Percentiles rank a stretch among this genome's conserved stretches.
These are phyloP conservation scores for Hyles vespertilio DNA, from an alignment of 1,140 invertebrate genomes.

Conservation along the genomic window DNA sequence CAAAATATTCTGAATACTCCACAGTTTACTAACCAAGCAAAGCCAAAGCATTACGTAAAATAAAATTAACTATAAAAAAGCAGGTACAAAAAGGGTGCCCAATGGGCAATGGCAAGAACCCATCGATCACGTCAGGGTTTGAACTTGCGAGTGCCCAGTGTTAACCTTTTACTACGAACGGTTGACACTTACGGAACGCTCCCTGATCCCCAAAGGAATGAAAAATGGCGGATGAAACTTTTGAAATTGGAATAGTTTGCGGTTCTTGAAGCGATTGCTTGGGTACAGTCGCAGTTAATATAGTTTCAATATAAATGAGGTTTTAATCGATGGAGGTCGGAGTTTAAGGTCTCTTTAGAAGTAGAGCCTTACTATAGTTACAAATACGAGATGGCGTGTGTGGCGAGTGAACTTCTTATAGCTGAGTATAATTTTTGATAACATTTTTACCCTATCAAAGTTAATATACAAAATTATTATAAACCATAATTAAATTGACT, in stretches of 20 bases:
- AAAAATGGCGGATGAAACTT: conserved; percentile 26
- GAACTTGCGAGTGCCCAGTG: conserved; percentile 9
- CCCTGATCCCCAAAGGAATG: conserved; percentile 20
- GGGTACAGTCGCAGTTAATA: neutral
- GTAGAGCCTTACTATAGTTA: no score
- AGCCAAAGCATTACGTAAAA: neutral
- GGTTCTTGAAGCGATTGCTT: conserved; percentile 15
- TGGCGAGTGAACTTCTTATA: no score
- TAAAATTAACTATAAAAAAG: neutral
- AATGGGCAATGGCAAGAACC: neutral
- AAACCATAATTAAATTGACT: neutral
- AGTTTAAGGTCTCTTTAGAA: no score
- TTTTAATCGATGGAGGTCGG: neutral
- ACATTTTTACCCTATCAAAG: no score
- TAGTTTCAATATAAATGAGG: no score
- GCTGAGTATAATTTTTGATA: no score
- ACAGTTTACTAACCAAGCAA: no score
- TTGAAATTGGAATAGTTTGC: conserved; percentile 27
- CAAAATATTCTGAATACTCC: no score
- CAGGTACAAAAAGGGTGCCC: neutral
- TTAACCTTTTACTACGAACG: conserved; percentile 24
- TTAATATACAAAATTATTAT: no score
- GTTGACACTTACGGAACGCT: conserved; percentile 20
- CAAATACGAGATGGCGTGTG: no score
- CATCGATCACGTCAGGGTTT: conserved; percentile 9